Evolutionary conservation across 2,113 vertebrate species (phyloP), one percentile per base, ranked within the genome.

Genomic region (Crotalus helleri): DNA sequence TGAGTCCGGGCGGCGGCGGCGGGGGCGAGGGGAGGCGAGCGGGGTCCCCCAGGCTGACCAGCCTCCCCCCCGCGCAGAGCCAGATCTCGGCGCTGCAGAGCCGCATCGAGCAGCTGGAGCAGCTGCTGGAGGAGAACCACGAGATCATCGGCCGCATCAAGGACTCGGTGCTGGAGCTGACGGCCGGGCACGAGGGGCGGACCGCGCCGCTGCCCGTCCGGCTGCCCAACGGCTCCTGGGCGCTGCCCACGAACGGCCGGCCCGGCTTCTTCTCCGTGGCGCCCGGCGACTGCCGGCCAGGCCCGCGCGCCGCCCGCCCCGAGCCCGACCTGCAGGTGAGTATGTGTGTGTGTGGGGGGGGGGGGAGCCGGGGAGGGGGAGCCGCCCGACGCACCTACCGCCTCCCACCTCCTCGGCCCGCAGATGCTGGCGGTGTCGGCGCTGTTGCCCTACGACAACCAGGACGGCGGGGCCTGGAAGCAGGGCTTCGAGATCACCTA

Each of bases 91-190:
- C 99, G 95, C 98, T 99, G 85, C 99, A 99, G 98, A 99, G 99
- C 97, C 98, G 99, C 92, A 99, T 99, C 0, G 98, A 99, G 96
- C 99, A 99, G 97, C 97, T 99, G 97, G 99, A 99, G 92, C 99
- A 99, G 98, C 98, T 99, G 69, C 96, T 99, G 96, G 99, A 99
- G 94, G 99, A 99, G 96, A 99, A 99, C 97, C 99, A 99, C 29
- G 99, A 99, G 96, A 99, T 99, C 97, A 99, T 99, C 97, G 99
- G 98, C 97, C 99, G 99, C 98, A 99, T 99, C 98, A 99, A 99
- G 97, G 99, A 99, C 97, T 99, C 99, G 0, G 99, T 99, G 95
- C 98, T 99, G 97, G 99, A 99, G 98, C 98, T 99, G 96, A 99
- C 99, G 0, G 99, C 99, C 95, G 15, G 87, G 19, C n/a, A 54